Evolutionary conservation across 2,113 vertebrate species (phyloP).

Genomic region (Rallus limicola): DNA sequence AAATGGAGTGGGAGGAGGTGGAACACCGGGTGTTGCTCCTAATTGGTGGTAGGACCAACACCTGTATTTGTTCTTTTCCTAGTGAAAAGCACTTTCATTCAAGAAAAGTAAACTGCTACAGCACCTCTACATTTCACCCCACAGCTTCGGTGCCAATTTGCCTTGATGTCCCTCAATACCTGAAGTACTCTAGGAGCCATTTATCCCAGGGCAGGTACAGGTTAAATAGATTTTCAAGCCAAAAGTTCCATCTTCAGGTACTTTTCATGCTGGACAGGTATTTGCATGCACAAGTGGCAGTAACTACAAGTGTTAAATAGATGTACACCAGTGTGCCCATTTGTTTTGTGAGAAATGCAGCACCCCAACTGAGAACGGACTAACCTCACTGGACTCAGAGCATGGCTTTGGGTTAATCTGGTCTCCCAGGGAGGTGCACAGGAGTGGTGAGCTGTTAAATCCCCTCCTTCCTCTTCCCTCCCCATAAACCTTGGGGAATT

Average conservation of each 20-base stretch:
- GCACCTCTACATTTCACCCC: not conserved
- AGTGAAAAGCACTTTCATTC: not conserved
- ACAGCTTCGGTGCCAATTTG: not conserved
- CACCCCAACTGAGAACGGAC: not conserved
- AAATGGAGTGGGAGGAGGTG: not conserved
- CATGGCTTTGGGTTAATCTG: not conserved
- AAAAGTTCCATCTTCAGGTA: not conserved
- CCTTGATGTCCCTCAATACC: not conserved
- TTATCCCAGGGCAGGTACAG: not conserved
- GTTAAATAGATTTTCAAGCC: not conserved
- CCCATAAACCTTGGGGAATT: not conserved
- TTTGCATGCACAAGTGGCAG: not conserved
- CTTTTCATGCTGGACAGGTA: not conserved
- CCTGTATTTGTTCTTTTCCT: not conserved
- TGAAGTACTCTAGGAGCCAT: not conserved
- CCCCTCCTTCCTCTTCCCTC: not conserved
- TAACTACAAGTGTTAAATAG: not conserved
- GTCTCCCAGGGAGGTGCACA: not conserved
- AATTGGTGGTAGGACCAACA: not conserved
- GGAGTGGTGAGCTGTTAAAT: not conserved
- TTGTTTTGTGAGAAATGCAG: not conserved
- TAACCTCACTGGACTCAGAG: not conserved
- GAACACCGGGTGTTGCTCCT: not conserved
- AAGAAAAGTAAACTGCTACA: not conserved
- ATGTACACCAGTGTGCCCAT: not conserved